Conservation (phyloP, 2,888 invertebrate species). For the Eupithecia insigniata region DNA sequence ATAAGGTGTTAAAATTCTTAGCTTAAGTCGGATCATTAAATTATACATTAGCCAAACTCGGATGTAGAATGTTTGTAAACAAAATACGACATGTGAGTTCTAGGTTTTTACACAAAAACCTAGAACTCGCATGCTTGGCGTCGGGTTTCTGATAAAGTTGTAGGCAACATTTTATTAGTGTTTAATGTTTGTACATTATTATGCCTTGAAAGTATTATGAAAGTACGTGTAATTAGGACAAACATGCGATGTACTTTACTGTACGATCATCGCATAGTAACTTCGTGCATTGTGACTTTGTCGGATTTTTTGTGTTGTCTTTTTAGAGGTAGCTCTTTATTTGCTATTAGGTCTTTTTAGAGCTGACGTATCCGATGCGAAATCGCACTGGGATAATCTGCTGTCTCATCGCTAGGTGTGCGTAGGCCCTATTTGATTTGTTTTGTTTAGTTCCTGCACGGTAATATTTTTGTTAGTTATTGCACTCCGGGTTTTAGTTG, state of each 20-base stretch:
- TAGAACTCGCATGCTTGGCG: no score
- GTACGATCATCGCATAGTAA: conserved; percentile 80
- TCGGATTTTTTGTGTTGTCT: conserved; percentile 57
- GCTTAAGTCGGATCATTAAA: conserved; percentile 71
- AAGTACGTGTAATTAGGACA: conserved; percentile 76
- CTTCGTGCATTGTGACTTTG: conserved; percentile 79
- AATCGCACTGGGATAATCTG: neutral
- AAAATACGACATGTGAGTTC: no score
- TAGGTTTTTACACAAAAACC: no score
- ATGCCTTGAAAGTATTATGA: conserved; percentile 83
- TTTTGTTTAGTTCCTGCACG: conserved; percentile 40
- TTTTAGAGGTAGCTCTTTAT: conserved; percentile 49
- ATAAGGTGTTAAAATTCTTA: conserved; percentile 68
- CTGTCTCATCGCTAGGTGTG: conserved; percentile 10
- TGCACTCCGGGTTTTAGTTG: conserved; percentile 60
- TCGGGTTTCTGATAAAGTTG: no score
- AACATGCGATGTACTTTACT: conserved; percentile 78
- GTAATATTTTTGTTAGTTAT: conserved; percentile 34
- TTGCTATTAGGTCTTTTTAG: conserved; percentile 47
- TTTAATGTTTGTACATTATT: conserved; percentile 63
- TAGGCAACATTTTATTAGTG: no score
- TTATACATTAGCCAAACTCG: no score
- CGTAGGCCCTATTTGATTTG: conserved; percentile 46
- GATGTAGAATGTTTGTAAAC: no score
- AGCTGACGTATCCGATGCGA: neutral